Percentiles rank a stretch among this genome's conserved stretches.
These are phyloP conservation scores for Anthrax anthrax DNA, from an alignment of 2,888 invertebrate species.

Conservation along the genomic window DNA sequence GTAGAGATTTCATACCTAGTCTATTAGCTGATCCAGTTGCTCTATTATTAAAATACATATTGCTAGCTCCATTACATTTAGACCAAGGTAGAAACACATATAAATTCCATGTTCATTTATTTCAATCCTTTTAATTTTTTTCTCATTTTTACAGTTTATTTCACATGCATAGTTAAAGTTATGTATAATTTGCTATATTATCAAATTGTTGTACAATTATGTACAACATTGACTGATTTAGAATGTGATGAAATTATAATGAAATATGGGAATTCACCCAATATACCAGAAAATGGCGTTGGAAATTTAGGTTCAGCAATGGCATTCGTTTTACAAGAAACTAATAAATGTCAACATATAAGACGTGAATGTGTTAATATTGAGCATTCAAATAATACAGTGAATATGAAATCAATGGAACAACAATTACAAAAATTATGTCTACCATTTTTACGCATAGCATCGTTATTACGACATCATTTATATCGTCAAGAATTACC, in stretches of 20 bases:
- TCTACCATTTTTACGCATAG: conserved; percentile 70
- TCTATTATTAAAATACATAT: conserved; percentile 70
- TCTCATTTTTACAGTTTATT: conserved; percentile 53
- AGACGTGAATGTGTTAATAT: conserved; percentile 28
- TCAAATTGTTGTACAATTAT: conserved; percentile 71
- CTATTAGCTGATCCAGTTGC: conserved; percentile 76
- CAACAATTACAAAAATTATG: conserved; percentile 60
- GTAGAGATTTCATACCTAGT: conserved; percentile 51
- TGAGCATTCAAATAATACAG: conserved; percentile 17
- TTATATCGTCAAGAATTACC: conserved; percentile 65
- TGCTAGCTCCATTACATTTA: conserved; percentile 70
- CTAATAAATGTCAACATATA: conserved; percentile 25
- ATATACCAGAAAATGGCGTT: conserved; percentile 10
- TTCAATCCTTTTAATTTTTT: neutral
- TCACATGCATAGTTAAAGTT: conserved; percentile 72
- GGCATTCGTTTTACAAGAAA: conserved; percentile 29
- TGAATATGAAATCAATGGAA: conserved; percentile 32
- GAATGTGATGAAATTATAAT: conserved; percentile 43
- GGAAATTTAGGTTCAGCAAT: conserved; percentile 27
- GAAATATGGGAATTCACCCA: conserved; percentile 17
- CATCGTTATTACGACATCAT: conserved; percentile 69
- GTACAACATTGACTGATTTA: conserved; percentile 48
- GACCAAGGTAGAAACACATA: conserved; percentile 52
- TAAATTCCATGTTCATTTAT: neutral
- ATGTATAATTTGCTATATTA: conserved; percentile 81